These are phyloP conservation scores for Scotopteryx bipunctaria DNA, from an alignment of 2,888 invertebrate genomes.

Conservation along the genomic window DNA sequence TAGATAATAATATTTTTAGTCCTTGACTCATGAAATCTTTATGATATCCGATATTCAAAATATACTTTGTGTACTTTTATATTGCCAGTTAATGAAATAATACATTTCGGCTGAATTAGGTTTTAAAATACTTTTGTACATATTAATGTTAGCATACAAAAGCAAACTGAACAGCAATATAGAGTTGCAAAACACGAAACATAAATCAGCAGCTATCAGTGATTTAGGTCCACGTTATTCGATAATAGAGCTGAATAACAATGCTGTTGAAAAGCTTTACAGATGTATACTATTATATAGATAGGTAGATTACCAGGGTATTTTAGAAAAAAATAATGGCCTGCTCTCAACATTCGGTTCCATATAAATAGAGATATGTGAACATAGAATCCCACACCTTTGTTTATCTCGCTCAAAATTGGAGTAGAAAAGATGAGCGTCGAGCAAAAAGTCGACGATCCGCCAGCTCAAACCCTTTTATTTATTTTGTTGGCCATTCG, in stretches of 20 bases:
- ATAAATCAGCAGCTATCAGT: constrained; percentile 21
- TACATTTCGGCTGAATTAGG: not conserved
- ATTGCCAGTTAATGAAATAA: too few species aligned
- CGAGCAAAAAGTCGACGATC: constrained; percentile 71
- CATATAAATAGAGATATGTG: constrained; percentile 27
- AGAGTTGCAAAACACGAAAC: constrained; percentile 17
- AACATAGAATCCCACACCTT: constrained; percentile 45
- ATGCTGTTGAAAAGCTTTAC: constrained; percentile 9
- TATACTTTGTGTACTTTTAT: too few species aligned
- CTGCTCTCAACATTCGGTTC: constrained; percentile 1
- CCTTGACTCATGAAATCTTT: too few species aligned
- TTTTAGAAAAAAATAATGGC: constrained; percentile 14
- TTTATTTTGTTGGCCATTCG: constrained; percentile 66
- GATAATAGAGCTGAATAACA: constrained; percentile 18
- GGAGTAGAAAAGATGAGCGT: constrained; percentile 63
- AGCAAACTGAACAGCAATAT: constrained; percentile 10
- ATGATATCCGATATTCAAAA: too few species aligned
- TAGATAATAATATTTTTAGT: too few species aligned
- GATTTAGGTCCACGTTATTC: constrained; percentile 20
- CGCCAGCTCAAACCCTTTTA: constrained; percentile 73
- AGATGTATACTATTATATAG: not conserved
- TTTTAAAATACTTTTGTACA: not conserved
- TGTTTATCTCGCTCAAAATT: constrained; percentile 52
- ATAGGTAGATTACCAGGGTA: constrained; percentile 1
- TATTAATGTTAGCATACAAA: constrained; percentile 4